phyloP scores from a whole-genome alignment of 2,797 vertebrate species.

The Amphiprion clarkii region DNA sequence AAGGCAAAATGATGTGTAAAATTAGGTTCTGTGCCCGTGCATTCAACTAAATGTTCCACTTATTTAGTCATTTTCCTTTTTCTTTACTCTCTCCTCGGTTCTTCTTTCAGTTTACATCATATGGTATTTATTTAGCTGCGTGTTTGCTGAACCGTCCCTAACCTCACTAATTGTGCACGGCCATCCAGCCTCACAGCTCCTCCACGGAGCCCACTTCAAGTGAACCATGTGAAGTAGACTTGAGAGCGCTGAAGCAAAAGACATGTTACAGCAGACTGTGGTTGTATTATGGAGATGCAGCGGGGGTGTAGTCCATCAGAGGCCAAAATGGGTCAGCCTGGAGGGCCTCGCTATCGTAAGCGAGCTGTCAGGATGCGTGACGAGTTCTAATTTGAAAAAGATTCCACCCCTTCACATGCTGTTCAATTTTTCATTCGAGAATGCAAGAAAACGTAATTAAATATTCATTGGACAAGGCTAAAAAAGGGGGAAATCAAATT shows the following conservation, averaged over 20 bases:
- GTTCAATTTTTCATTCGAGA: conserved; percentile 78
- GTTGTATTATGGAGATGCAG: conserved; percentile 4
- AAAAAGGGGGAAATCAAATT: conserved; percentile 77
- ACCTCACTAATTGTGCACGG: conserved; percentile 37
- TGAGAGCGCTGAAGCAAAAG: conserved; percentile 30
- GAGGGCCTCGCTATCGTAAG: conserved; percentile 8
- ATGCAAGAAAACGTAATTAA: conserved; percentile 76
- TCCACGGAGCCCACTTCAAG: conserved; percentile 18
- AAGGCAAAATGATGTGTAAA: conserved; percentile 1
- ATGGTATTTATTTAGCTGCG: conserved; percentile 7
- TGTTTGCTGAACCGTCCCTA: conserved; percentile 32
- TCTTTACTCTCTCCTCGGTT: not conserved
- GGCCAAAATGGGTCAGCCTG: conserved; percentile 49
- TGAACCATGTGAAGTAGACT: conserved; percentile 49
- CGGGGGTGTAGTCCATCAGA: conserved; percentile 15
- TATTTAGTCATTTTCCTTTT: not conserved
- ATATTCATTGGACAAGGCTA: conserved; percentile 75
- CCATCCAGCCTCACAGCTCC: conserved; percentile 20
- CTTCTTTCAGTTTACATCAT: conserved; percentile 5
- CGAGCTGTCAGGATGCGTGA: conserved; percentile 29
- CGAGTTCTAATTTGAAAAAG: conserved; percentile 30
- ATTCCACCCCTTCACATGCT: conserved; percentile 42
- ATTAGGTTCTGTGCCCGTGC: not conserved
- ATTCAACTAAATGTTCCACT: not conserved
- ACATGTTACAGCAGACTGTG: conserved; percentile 14